Evolutionary conservation across 2,113 vertebrate genomes (phyloP), one percentile per base, ranked within the genome.

Genomic region (Corythaixoides concolor): DNA sequence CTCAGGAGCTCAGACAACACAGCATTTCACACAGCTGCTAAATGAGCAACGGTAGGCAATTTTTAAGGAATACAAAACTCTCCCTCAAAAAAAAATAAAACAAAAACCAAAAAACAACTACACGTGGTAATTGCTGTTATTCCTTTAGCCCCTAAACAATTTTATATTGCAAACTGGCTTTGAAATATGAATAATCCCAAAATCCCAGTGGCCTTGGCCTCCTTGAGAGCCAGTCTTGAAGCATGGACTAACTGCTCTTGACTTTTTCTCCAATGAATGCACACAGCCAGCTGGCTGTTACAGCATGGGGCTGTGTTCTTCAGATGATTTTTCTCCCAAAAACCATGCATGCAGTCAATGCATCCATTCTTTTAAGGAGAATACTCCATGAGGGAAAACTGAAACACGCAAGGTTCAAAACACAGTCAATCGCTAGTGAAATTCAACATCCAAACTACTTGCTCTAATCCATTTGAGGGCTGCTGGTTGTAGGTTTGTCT

Each of bases 111-210:
- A 53, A 37, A 28, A 33, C 15, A 89, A 49, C 43, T 56, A 63
- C 62, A 83, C 2, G 0, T 63, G 43, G 43, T 56, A 67, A 35
- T 30, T 85, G 77, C 37, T 88, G 89, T 69, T 74, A 79, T 76
- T 95, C 47, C 45, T 90, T 89, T 58, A 78, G 58, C 32, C 32
- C n/a, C 80, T 45, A 52, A 92, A 85, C 28, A 88, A 95, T 47
- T 79, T 79, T 63, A 43, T 70, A 45, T n/a, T 88, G 60, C 43
- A 82, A 58, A 62, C 15, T 55, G 16, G 23, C 66, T 92, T 82
- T 92, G 81, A 95, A 96, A 82, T 50, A 76, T 47, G 18, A 85
- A 82, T 45, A 87, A 69, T 81, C 62, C 55, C 77, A 76, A 94
- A 88, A 62, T 89, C 62, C 69, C 74, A 76, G 32, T 63, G 84